A percentile compares a stretch with the other conserved stretches of the same genome.
Conservation (phyloP, 1,140 invertebrate genomes). For the Drosophila melanogaster region DNA sequence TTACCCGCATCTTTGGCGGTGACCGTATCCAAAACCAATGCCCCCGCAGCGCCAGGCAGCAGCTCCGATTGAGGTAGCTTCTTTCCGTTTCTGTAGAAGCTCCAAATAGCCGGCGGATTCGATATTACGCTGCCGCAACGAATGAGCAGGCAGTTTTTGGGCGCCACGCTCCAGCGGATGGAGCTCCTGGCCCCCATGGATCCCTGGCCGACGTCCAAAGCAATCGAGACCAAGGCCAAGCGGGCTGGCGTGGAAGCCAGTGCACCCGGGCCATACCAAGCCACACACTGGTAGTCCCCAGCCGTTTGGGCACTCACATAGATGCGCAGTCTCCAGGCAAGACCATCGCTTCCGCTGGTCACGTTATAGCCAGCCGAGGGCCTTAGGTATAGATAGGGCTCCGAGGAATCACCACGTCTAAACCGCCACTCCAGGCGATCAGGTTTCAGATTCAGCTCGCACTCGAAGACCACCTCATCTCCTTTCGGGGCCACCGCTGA, state of each 20-base stretch:
- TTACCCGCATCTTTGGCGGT: constrained; percentile 85
- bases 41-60: constrained; percentile 79
- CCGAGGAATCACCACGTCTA: constrained; percentile 36
- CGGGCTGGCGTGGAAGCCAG: constrained; percentile 91
- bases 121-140: constrained; percentile 76
- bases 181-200: constrained; percentile 24
- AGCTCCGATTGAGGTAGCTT: constrained; percentile 71
- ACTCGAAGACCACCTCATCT: constrained; percentile 92
- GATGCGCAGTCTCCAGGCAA: constrained; percentile 84
- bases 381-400: constrained; percentile 48
- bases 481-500: constrained; percentile 90
- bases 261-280: constrained; percentile 91
- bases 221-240: constrained; percentile 89
- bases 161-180: constrained; percentile 77
- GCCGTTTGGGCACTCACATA: constrained; percentile 86
- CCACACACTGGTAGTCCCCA: constrained; percentile 91
- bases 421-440: constrained; percentile 92
- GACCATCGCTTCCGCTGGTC: constrained; percentile 64
- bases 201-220: constrained; percentile 33
- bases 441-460: constrained; percentile 90
- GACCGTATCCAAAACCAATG: constrained; percentile 86
- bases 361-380: constrained; percentile 71
- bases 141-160: constrained; percentile 77
- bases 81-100: constrained; percentile 80
- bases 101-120: constrained; percentile 80